Percentiles rank a stretch among this genome's conserved stretches.
phyloP scores from a whole-genome alignment of 2,797 vertebrate genomes.

The Catharus ustulatus region DNA sequence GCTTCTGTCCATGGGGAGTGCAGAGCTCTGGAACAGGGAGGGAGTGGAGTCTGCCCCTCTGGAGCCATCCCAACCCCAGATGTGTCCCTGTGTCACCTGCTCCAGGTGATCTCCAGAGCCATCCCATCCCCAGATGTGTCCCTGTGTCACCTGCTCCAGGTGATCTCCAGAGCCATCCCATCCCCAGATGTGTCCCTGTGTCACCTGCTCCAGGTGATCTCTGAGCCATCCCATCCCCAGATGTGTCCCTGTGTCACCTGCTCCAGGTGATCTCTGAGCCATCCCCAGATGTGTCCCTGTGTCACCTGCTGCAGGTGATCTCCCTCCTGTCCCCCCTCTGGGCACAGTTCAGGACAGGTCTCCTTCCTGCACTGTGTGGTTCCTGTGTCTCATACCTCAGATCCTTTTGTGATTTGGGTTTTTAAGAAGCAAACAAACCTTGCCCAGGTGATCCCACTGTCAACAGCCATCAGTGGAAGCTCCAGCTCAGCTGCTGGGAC shows the following conservation, averaged over 20 bases:
- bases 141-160: no score
- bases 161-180: background rate
- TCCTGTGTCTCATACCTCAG: fast-evolving
- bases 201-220: no score
- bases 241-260: background rate
- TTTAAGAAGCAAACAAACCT: background rate
- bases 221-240: background rate
- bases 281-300: no score
- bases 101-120: background rate
- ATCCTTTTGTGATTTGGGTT: fast-evolving
- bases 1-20: fast-evolving
- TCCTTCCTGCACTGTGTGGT: background rate
- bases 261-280: background rate
- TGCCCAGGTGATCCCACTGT: fast-evolving
- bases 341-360: fast-evolving
- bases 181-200: no score
- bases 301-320: no score
- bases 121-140: background rate
- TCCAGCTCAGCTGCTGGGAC: background rate
- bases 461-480: fast-evolving
- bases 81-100: background rate
- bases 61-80: background rate
- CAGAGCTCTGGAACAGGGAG: background rate
- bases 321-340: background rate
- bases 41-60: no score